Evolutionary conservation across 2,113 vertebrate genomes (phyloP), one percentile per base, ranked within the genome.

Genomic region (Plestiodon gilberti): DNA sequence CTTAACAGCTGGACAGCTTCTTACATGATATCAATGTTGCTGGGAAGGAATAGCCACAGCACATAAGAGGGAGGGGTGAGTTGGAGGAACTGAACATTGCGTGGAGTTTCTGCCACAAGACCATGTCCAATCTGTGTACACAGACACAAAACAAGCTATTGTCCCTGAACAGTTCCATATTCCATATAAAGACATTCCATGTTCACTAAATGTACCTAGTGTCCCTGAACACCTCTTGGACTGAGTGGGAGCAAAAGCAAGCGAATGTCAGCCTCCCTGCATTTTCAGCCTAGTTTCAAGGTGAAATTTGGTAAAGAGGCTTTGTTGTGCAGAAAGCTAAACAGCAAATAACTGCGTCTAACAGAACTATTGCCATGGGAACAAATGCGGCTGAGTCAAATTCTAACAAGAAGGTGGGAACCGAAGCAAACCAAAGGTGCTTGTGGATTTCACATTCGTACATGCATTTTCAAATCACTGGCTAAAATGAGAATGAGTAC

Each of bases 281-380:
- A n/a, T 78, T 77, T 81, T 81, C 28, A 74, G n/a, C 17, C 11
- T 38, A 25, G 52, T 80, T 76, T 75, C 87, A 90, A 88, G 82
- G 75, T 84, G 83, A 89, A 71, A 65, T 65, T 82, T 80, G 3
- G 17, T 25, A 48, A 62, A 84, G 71, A 23, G 40, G 84, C 22
- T 81, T 89, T 73, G 83, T 78, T 92, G 90, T 91, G 81, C 7
- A 76, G 82, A 85, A 89, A 59, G 33, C 82, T 83, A 79, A 86
- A 28, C 65, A 92, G 85, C 70, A 55, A 43, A 25, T 43, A 86
- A 48, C 57, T 76, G 81, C 62, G 81, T 86, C 90, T 88, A 91
- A 81, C 59, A 88, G 78, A 85, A 76, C 57, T 81, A 84, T 92
- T 91, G 52, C 89, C 83, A 89, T 93, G 92, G 93, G 55, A 91